Evolutionary conservation across 1,140 invertebrate genomes (phyloP), one percentile per base, ranked within the genome.

Genomic region (Steinernema khuongi): DNA sequence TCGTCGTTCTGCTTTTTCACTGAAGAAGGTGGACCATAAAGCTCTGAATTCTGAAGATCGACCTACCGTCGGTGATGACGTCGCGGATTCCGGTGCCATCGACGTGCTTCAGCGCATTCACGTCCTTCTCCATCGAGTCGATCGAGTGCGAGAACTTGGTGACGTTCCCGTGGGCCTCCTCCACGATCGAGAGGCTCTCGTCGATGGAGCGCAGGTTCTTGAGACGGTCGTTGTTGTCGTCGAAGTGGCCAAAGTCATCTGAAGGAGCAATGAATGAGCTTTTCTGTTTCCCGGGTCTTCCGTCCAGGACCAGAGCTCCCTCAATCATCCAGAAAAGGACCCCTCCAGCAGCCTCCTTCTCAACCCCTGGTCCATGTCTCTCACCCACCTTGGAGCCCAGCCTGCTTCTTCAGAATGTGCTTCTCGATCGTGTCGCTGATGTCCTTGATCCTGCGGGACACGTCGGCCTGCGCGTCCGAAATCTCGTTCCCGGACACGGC

Each of bases 171-270:
- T 81, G 70, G 11, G 82, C 73, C 18, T 60, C 68, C 28, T 76
- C 73, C 19, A 78, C 66, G 33, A 31, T 72, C 26, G 69, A 26
- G 0, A 77, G 33, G 1, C 79, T 70, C 11, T 76, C 72, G 17
- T 83, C 74, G 17, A 81, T 72, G 0, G 73, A 14, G 18, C 71
- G 33, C 0, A 81, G 74, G 31, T 75, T 79, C 66, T 81, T 79
- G 19, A 85, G 80, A 4, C 82, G 76, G 66, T 84, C 82, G 71
- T 84, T 76, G n/a, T 84, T 77, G 69, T 84, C 82, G 41, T 84
- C 82, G 26, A 85, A 79, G 14, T 83, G 41, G 26, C 77, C 74
- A 71, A 79, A 79, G 41, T 67, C 75, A 29, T 43, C 68, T 74
- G 22, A 75, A 50, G 1, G 31, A 68, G 36, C 68, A n/a, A n/a